Percentiles rank a stretch among this genome's conserved stretches.
These are phyloP conservation scores for Ophioninae sp. DNA, from an alignment of 2,888 invertebrate species.

Conservation along the genomic window DNA sequence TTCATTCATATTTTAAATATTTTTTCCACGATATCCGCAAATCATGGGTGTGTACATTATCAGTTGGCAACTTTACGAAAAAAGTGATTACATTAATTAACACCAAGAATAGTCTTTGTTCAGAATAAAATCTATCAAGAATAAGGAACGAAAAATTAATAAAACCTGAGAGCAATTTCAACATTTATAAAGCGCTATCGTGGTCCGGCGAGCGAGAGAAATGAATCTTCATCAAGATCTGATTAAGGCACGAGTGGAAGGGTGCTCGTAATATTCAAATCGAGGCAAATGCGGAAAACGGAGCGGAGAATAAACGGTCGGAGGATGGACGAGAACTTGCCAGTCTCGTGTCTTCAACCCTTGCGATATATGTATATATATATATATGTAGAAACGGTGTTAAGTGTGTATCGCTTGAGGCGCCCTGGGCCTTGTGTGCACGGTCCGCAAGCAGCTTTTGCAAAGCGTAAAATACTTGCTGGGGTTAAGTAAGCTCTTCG, in stretches of 20 bases:
- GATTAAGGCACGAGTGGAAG: neutral
- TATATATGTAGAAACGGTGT: conserved; percentile 11
- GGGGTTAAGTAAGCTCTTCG: conserved; percentile 63
- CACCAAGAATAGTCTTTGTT: neutral
- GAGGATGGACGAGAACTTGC: conserved; percentile 19
- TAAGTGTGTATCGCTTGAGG: conserved; percentile 53
- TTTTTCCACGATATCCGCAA: neutral
- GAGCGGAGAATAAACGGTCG: conserved; percentile 9
- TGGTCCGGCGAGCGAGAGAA: neutral
- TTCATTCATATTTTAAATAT: neutral
- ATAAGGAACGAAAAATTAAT: neutral
- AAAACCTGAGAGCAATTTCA: neutral
- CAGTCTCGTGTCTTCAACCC: neutral
- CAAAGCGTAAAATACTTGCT: conserved; percentile 50
- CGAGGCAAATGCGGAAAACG: conserved; percentile 8
- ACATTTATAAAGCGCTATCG: neutral
- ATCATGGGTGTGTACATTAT: neutral
- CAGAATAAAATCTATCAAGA: neutral
- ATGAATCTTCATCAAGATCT: neutral
- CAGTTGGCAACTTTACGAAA: neutral
- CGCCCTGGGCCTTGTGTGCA: conserved; percentile 45
- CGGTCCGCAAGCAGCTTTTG: conserved; percentile 49
- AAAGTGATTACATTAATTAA: neutral
- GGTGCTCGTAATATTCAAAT: conserved; percentile 7
- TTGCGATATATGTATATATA: conserved; percentile 17